These are phyloP conservation scores for Hymenopus coronatus DNA, from an alignment of 2,888 invertebrate species.

Conservation along the genomic window DNA sequence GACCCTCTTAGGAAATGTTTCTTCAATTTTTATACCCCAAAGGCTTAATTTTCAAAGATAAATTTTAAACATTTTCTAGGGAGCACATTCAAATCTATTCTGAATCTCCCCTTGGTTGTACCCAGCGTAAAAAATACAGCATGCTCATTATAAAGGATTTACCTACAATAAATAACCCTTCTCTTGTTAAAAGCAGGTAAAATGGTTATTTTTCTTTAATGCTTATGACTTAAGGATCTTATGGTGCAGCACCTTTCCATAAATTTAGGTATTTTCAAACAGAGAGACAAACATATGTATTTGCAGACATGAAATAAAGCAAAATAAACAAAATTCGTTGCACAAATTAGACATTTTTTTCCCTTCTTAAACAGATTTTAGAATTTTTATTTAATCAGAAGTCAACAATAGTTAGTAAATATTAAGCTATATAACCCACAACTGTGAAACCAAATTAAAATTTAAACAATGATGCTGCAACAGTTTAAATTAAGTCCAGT, in stretches of 20 bases:
- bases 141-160: too few species aligned
- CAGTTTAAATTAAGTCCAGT: background rate
- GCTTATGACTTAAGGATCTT: too few species aligned
- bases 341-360: background rate
- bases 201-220: too few species aligned
- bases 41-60: too few species aligned
- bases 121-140: too few species aligned
- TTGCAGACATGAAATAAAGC: background rate
- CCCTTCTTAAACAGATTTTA: background rate
- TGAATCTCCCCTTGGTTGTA: too few species aligned
- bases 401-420: background rate
- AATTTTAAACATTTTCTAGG: too few species aligned
- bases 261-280: background rate
- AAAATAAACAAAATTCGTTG: background rate
- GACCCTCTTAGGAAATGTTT: too few species aligned
- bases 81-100: too few species aligned
- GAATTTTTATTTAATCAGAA: background rate
- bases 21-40: too few species aligned
- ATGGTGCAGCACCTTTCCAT: background rate
- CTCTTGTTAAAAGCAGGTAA: too few species aligned
- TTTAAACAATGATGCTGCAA: background rate
- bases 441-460: background rate
- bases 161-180: too few species aligned
- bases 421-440: background rate
- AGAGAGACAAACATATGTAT: background rate